Conservation (phyloP, 1,140 invertebrate species). For the Diorhabda carinulata region DNA sequence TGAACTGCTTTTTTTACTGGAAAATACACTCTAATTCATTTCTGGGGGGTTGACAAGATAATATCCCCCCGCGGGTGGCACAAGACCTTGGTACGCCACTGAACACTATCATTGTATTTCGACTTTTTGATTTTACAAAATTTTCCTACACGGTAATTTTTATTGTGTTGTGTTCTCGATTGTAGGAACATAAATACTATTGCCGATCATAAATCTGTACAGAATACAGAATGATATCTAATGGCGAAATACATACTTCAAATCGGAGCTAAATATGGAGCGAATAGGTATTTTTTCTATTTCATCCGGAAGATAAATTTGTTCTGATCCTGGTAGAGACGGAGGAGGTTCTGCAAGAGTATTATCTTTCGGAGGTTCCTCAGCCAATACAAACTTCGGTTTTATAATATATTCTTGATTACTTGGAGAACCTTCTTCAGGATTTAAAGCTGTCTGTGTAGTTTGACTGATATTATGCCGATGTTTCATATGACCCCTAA, state of each 20-base stretch:
- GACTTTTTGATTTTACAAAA: no score
- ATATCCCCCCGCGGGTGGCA: no score
- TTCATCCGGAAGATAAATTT: constrained; percentile 57
- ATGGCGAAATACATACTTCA: constrained; percentile 1
- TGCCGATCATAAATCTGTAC: no score
- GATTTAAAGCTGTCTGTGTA: constrained; percentile 51
- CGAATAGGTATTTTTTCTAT: constrained; percentile 60
- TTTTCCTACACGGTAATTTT: no score
- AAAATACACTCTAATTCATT: no score
- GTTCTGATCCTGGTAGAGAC: constrained; percentile 34
- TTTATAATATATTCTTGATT: constrained; percentile 54
- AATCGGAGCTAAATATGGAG: constrained; percentile 59
- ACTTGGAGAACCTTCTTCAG: constrained; percentile 51
- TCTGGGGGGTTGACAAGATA: no score
- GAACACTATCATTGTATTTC: no score
- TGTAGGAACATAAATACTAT: no score
- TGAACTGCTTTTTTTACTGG: no score
- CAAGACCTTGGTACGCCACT: no score
- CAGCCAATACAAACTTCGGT: constrained; percentile 38
- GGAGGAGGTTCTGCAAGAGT: constrained; percentile 6
- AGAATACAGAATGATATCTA: no score
- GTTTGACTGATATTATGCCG: constrained; percentile 51
- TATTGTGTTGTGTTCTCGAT: no score
- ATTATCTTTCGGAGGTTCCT: constrained; percentile 29
- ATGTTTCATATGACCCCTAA: constrained; percentile 53